These are phyloP conservation scores for Helicolenus hilgendorfi DNA, from an alignment of 2,797 vertebrate genomes.

Conservation along the genomic window DNA sequence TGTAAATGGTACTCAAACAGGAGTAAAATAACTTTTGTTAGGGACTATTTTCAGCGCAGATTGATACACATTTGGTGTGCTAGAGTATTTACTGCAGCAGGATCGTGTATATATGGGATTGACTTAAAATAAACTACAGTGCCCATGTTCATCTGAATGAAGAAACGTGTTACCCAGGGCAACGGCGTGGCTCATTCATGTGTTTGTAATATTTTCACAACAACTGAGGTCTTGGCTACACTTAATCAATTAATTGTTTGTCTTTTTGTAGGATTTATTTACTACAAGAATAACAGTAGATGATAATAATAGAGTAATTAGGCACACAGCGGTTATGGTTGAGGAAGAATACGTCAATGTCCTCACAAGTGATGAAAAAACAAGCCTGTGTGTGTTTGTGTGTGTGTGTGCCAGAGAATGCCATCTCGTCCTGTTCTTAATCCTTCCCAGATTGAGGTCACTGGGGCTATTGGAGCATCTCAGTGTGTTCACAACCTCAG, in stretches of 20 bases:
- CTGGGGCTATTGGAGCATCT: conserved; percentile 64
- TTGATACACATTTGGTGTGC: background rate
- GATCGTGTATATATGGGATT: background rate
- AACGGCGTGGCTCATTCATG: background rate
- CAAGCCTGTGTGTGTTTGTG: conserved; percentile 7
- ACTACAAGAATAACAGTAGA: background rate
- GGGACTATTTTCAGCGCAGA: background rate
- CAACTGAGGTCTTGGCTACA: background rate
- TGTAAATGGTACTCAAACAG: background rate
- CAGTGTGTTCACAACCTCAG: conserved; percentile 67
- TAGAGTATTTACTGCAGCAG: background rate
- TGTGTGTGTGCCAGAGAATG: conserved; percentile 53
- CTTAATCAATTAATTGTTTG: background rate
- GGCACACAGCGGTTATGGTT: background rate
- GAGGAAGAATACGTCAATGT: conserved; percentile 14
- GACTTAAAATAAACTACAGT: background rate
- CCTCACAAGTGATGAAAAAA: conserved; percentile 3
- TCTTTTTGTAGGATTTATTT: background rate
- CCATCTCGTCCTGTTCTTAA: conserved; percentile 72
- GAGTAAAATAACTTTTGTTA: background rate
- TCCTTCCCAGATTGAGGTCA: conserved; percentile 87
- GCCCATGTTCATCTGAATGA: background rate
- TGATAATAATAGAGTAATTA: background rate
- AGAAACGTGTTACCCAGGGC: background rate
- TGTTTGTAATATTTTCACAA: background rate